phyloP scores from a whole-genome alignment of 2,113 vertebrate genomes.

The Cyanoderma ruficeps region DNA sequence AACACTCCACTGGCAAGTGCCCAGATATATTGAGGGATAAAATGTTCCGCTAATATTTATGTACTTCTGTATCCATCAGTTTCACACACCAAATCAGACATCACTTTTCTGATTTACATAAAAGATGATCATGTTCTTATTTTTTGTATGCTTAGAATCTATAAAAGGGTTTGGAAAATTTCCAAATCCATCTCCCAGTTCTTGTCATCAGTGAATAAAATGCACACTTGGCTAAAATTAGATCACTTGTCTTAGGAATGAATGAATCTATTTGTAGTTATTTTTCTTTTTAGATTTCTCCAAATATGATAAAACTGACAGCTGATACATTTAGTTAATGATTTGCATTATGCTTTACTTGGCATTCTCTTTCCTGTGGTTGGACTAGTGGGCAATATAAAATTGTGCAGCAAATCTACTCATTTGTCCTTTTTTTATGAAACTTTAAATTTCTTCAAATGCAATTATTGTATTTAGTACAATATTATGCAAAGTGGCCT shows the following conservation, averaged over 20 bases:
- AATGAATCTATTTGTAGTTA: neutral
- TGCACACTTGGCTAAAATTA: neutral
- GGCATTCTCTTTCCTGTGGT: neutral
- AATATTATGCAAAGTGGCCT: neutral
- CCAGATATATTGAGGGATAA: neutral
- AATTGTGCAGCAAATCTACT: neutral
- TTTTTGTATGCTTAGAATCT: neutral
- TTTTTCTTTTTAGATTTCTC: neutral
- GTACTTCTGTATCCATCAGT: rapidly evolving
- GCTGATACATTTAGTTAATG: neutral
- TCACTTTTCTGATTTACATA: neutral
- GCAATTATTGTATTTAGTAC: neutral
- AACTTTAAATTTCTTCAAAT: neutral
- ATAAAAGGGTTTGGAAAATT: neutral
- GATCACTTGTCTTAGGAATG: neutral
- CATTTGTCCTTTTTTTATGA: neutral
- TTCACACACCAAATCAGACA: neutral
- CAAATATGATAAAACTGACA: neutral
- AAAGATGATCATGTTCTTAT: neutral
- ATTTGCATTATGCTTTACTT: neutral
- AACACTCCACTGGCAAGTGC: rapidly evolving
- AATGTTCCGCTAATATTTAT: neutral
- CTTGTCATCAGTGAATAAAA: neutral
- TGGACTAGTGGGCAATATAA: neutral
- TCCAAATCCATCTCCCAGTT: neutral